A percentile compares a stretch with the other conserved stretches of the same genome.
These are phyloP conservation scores for Aurelia sp. DNA, from an alignment of 30 jellyfish, hydroid and myxozoan species.

Conservation along the genomic window DNA sequence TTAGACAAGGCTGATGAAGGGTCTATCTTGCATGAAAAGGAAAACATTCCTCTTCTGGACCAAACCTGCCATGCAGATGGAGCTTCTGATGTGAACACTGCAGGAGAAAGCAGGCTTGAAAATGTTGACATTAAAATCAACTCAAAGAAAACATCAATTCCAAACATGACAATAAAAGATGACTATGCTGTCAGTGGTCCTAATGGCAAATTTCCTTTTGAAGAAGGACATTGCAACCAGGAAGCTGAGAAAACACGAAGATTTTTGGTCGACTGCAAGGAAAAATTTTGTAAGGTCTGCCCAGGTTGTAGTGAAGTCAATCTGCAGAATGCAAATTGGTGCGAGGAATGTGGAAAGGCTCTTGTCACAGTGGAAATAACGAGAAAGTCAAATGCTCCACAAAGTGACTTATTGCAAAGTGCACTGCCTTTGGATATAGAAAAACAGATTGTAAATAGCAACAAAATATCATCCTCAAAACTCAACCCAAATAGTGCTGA, in stretches of 20 bases:
- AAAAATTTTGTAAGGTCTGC: conserved; percentile 38
- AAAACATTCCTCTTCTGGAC: neutral
- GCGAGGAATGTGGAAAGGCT: conserved; percentile 92
- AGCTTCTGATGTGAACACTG: neutral
- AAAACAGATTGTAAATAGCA: neutral
- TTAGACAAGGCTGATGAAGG: neutral
- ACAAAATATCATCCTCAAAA: conserved; percentile 2
- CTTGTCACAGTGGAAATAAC: conserved; percentile 54
- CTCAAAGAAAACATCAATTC: too few species aligned
- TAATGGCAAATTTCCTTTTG: neutral
- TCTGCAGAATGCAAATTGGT: conserved; percentile 71
- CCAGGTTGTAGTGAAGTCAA: conserved; percentile 66
- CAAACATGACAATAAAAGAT: too few species aligned
- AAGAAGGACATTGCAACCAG: too few species aligned
- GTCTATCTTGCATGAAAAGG: conserved; percentile 1
- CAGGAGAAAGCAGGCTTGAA: neutral
- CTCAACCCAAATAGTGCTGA: conserved; percentile 69
- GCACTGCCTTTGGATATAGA: neutral
- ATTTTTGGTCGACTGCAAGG: neutral
- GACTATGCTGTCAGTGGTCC: too few species aligned
- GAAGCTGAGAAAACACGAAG: too few species aligned
- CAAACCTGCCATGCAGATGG: neutral
- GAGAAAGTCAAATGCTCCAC: neutral
- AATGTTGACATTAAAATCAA: neutral
- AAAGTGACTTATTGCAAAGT: too few species aligned